These are phyloP conservation scores for Cheilosia grossa DNA, from an alignment of 2,888 invertebrate genomes.

Conservation along the genomic window DNA sequence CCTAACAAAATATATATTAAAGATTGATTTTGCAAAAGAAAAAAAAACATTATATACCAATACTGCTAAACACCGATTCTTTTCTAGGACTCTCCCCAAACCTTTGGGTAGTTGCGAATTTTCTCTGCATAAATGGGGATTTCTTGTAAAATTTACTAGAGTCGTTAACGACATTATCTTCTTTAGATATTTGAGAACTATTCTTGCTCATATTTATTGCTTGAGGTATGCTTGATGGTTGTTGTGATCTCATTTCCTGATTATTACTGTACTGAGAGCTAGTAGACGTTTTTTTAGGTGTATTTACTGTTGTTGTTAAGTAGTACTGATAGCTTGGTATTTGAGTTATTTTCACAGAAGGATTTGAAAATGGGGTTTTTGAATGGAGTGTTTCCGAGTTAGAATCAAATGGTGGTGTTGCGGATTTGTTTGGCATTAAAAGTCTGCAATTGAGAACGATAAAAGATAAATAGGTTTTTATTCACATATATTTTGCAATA, in stretches of 20 bases:
- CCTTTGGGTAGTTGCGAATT: conserved; percentile 78
- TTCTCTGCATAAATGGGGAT: conserved; percentile 82
- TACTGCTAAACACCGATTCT: conserved; percentile 82
- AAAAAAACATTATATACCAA: conserved; percentile 78
- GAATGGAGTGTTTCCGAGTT: conserved; percentile 76
- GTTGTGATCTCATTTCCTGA: conserved; percentile 75
- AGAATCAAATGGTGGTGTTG: conserved; percentile 76
- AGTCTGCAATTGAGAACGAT: conserved; percentile 62
- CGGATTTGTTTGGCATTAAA: conserved; percentile 71
- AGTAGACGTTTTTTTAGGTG: conserved; percentile 70
- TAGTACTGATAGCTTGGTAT: conserved; percentile 81
- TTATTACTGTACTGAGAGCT: conserved; percentile 72
- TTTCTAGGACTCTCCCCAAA: conserved; percentile 81
- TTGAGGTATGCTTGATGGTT: conserved; percentile 79
- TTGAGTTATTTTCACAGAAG: conserved; percentile 79
- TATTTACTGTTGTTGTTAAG: conserved; percentile 76
- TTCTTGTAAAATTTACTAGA: conserved; percentile 81
- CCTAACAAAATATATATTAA: conserved; percentile 71
- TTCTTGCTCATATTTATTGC: conserved; percentile 52
- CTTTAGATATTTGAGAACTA: conserved; percentile 61
- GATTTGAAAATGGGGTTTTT: conserved; percentile 61
- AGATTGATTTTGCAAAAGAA: background rate
- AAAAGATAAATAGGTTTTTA: background rate
- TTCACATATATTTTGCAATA: background rate
- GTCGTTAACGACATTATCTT: conserved; percentile 77